Evolutionary conservation across 2,888 invertebrate species (phyloP).

Genomic region (Empis livida): DNA sequence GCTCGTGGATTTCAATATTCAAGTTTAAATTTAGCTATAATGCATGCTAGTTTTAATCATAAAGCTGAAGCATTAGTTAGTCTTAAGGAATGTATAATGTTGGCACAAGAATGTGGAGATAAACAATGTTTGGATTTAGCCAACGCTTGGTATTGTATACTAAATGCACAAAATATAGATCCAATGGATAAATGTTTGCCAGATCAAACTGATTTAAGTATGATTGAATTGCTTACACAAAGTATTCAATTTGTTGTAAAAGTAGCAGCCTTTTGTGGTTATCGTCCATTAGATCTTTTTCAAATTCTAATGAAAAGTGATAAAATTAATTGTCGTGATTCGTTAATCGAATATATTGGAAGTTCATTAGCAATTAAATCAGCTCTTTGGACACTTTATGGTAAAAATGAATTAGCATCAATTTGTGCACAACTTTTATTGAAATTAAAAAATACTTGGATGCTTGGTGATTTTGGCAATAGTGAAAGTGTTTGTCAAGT

Average conservation of each 20-base stretch:
- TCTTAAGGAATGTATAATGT: constrained; percentile 73
- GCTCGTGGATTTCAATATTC: constrained; percentile 62
- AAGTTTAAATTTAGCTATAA: constrained; percentile 77
- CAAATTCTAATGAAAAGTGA: constrained; percentile 74
- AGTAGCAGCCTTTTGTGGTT: constrained; percentile 46
- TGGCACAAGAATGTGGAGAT: constrained; percentile 81
- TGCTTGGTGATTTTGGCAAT: constrained; percentile 41
- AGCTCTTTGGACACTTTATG: constrained; percentile 78
- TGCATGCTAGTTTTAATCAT: constrained; percentile 65
- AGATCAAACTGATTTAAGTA: constrained; percentile 52
- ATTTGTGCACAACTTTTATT: constrained; percentile 68
- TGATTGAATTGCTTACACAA: constrained; percentile 58
- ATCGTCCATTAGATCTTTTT: constrained; percentile 34
- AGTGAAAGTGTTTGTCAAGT: constrained; percentile 58
- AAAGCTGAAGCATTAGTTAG: constrained; percentile 67
- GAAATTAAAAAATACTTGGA: constrained; percentile 52
- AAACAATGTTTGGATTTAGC: constrained; percentile 74
- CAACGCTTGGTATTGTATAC: constrained; percentile 64
- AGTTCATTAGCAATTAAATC: constrained; percentile 71
- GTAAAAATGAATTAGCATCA: constrained; percentile 72
- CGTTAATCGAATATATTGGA: constrained; percentile 66
- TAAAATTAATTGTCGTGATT: constrained; percentile 72
- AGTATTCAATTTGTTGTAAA: constrained; percentile 67
- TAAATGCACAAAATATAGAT: constrained; percentile 41
- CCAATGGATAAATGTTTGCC: constrained; percentile 54